Base-by-base conservation (phyloP, 2,797 vertebrate species). In the Siniperca scherzeri region DNA sequence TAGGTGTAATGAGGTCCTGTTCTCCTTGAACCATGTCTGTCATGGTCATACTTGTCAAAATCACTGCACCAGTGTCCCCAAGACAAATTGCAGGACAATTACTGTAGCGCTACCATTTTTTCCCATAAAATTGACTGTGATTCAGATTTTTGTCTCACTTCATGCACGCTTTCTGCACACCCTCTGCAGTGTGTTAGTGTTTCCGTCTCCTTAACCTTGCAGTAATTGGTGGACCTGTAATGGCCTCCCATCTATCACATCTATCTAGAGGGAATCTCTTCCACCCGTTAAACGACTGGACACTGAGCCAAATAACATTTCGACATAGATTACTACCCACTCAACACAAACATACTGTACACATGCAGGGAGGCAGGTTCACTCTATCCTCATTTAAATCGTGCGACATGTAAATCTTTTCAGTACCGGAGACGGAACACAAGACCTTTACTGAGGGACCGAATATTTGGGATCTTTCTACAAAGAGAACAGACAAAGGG, bases 181-280 rank as follows among this genome's bases (percentile, higher is more conserved):
- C 42, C 11, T 69, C 30, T 78, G 66, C 53, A 30, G 67, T 40
- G 52, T 62, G 62, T 70, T 57, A 0, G 14, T 36, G 56, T 56
- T 61, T 53, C 73, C 4, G 7, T 57, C 53, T 57, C 38, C n/a
- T 30, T 48, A 19, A 57, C 8, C 22, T 55, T 9, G 66, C 33
- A 9, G 27, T 82, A 80, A 76, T 70, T 68, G 67, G 25, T 36
- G 55, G 59, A 60, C 59, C 77, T 44, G 77, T 85, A 81, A 83
- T 83, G 42, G 75, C 75, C 55, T 76, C 68, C 68, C 55, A 85
- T 87, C 70, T 65, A 84, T 89, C 84, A 78, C 57, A 2, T 21
- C 14, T 38, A 64, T 56, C 85, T 62, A 4, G 1, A 65, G 65
- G 74, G 69, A 82, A 62, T 79, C 64, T 83, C 57, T 0, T 77